Evolutionary conservation across 2,113 vertebrate genomes (phyloP).

Genomic region (Castor canadensis): DNA sequence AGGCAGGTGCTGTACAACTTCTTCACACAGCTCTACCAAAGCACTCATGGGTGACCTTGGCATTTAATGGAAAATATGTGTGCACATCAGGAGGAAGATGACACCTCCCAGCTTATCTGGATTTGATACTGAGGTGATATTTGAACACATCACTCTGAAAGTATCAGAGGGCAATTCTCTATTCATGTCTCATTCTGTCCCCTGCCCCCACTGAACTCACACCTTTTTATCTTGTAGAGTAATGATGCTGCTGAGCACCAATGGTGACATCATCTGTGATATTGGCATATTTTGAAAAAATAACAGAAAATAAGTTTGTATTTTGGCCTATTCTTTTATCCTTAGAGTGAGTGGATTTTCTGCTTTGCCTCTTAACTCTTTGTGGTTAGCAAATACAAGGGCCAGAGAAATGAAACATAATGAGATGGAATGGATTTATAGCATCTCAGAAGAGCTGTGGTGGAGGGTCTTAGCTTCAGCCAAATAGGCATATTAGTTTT

Average conservation of each 20-base stretch:
- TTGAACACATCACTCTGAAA: constrained; percentile 40
- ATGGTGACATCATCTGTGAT: constrained; percentile 22
- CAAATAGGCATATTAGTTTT: neutral
- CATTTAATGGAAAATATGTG: constrained; percentile 67
- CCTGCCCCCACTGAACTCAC: neutral
- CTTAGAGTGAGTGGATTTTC: constrained; percentile 12
- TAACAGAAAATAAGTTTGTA: constrained; percentile 60
- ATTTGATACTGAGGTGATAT: constrained; percentile 59
- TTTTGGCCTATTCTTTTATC: neutral
- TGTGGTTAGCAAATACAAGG: neutral
- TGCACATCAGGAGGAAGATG: neutral
- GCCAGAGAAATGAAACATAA: neutral
- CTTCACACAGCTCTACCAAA: constrained; percentile 64
- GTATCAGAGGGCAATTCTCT: constrained; percentile 44
- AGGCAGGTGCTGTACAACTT: constrained; percentile 75
- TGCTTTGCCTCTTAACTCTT: constrained; percentile 41
- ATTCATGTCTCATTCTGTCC: neutral
- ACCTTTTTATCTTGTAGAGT: constrained; percentile 34
- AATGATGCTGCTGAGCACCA: constrained; percentile 10
- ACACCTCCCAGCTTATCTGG: constrained; percentile 66
- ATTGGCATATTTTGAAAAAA: constrained; percentile 58
- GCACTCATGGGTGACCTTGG: constrained; percentile 59
- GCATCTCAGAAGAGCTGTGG: neutral
- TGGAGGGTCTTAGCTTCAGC: neutral
- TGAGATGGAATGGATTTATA: neutral